Conservation (phyloP, 2,797 vertebrate genomes). For the Hapalemur alaotrensis region DNA sequence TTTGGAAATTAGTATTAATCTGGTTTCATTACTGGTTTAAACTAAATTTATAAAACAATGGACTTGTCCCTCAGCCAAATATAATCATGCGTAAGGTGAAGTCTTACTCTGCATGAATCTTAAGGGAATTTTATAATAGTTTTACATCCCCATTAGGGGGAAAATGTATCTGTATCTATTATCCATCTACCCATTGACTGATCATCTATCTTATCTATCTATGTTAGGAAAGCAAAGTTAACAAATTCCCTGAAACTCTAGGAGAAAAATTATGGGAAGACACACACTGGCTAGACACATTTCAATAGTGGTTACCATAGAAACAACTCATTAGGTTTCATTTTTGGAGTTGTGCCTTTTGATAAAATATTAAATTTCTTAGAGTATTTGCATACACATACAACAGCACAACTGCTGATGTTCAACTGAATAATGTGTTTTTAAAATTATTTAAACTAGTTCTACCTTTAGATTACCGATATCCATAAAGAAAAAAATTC, state of each 20-base stretch:
- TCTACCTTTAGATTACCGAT: slow-evolving; percentile 39
- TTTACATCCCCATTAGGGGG: background rate
- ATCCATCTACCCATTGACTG: background rate
- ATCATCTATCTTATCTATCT: background rate
- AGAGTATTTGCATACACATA: slow-evolving; percentile 81
- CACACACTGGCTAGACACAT: slow-evolving; percentile 83
- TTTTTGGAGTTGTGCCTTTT: slow-evolving; percentile 83
- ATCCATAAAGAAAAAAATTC: slow-evolving; percentile 10
- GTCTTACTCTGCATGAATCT: slow-evolving; percentile 74
- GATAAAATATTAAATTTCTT: slow-evolving; percentile 87
- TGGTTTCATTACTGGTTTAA: slow-evolving; percentile 10
- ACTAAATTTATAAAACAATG: slow-evolving; percentile 54
- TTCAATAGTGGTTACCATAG: slow-evolving; percentile 86
- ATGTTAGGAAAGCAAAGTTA: slow-evolving; percentile 71
- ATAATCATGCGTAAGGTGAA: slow-evolving; percentile 74
- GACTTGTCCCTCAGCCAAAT: slow-evolving; percentile 69
- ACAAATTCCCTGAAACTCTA: slow-evolving; percentile 80
- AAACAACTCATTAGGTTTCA: slow-evolving; percentile 84
- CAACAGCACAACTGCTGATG: slow-evolving; percentile 44
- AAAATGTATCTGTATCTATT: background rate
- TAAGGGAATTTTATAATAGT: slow-evolving; percentile 76
- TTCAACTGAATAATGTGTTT: slow-evolving; percentile 39
- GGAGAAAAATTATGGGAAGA: slow-evolving; percentile 81
- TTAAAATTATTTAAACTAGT: slow-evolving; percentile 38
- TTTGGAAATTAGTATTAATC: slow-evolving; percentile 28